Percentiles rank a stretch among this genome's conserved stretches.
phyloP scores from a whole-genome alignment of 1,140 invertebrate species.

The Lasaia peninsularis region DNA sequence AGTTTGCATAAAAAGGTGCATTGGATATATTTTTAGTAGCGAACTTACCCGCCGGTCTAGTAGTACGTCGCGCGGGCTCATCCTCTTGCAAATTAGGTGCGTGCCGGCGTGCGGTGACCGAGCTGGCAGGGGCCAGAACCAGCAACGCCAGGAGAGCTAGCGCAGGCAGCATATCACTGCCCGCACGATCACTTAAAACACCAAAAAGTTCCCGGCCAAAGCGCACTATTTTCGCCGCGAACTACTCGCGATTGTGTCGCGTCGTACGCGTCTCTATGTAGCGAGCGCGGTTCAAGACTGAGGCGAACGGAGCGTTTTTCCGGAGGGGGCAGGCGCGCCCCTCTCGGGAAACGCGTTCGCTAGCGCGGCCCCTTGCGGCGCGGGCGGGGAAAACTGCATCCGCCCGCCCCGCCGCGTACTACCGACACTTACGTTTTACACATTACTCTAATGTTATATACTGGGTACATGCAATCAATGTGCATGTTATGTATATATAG shows the following conservation, averaged over 20 bases:
- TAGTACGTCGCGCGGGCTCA: constrained; percentile 63
- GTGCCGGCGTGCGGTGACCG: constrained; percentile 52
- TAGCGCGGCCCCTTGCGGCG: constrained; percentile 39
- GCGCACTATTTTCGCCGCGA: constrained; percentile 66
- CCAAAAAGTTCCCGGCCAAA: constrained; percentile 52
- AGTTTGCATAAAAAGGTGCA: not conserved
- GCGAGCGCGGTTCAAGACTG: constrained; percentile 64
- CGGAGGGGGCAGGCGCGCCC: constrained; percentile 55
- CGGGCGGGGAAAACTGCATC: constrained; percentile 68
- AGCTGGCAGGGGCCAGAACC: constrained; percentile 44
- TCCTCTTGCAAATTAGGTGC: constrained; percentile 65
- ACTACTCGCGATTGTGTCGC: constrained; percentile 48
- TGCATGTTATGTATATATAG: not conserved
- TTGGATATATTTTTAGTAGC: constrained; percentile 5
- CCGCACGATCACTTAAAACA: constrained; percentile 37
- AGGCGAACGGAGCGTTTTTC: constrained; percentile 66
- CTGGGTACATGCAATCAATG: constrained; percentile 12
- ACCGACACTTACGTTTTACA: constrained; percentile 27
- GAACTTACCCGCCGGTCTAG: constrained; percentile 62
- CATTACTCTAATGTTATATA: constrained; percentile 14
- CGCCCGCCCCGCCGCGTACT: constrained; percentile 44
- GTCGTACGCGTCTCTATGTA: constrained; percentile 51
- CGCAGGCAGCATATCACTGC: constrained; percentile 51
- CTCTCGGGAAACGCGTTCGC: constrained; percentile 56
- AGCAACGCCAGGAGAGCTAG: constrained; percentile 52